Evolutionary conservation across 2,888 invertebrate species (phyloP).

Genomic region (Drosophila robusta): DNA sequence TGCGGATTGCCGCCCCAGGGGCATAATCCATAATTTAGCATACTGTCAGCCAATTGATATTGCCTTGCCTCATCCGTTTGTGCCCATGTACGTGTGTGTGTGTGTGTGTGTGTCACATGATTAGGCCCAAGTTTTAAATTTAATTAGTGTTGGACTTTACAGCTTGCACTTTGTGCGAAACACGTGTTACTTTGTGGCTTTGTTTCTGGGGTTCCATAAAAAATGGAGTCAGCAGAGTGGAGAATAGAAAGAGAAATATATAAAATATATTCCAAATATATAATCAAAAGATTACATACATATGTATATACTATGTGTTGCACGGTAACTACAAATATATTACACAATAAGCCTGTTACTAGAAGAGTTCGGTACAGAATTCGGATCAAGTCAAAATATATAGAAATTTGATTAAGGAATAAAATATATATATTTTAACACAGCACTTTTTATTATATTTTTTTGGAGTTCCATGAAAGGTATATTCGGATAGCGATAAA

Average conservation of each 20-base stretch:
- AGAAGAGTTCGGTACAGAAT: too few species aligned
- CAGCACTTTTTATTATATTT: too few species aligned
- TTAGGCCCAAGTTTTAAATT: constrained; percentile 58
- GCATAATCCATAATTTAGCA: constrained; percentile 82
- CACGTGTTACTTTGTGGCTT: constrained; percentile 33
- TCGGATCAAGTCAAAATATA: too few species aligned
- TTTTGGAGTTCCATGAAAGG: too few species aligned
- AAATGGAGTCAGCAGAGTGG: not conserved
- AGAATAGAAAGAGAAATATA: not conserved
- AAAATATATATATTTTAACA: too few species aligned
- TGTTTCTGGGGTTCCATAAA: not conserved
- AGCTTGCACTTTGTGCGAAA: constrained; percentile 43
- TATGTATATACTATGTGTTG: too few species aligned
- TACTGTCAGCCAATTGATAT: constrained; percentile 78
- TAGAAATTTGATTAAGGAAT: too few species aligned
- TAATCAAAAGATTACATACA: too few species aligned
- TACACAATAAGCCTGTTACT: too few species aligned
- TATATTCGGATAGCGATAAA: too few species aligned
- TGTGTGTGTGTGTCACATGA: constrained; percentile 27
- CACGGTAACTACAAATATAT: too few species aligned
- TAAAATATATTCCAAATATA: not conserved
- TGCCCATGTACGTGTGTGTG: constrained; percentile 5
- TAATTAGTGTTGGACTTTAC: constrained; percentile 52
- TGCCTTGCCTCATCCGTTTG: constrained; percentile 55
- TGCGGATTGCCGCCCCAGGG: constrained; percentile 75